Base-by-base conservation (phyloP, 2,797 vertebrate genomes). In the Anolis apletophallus region DNA sequence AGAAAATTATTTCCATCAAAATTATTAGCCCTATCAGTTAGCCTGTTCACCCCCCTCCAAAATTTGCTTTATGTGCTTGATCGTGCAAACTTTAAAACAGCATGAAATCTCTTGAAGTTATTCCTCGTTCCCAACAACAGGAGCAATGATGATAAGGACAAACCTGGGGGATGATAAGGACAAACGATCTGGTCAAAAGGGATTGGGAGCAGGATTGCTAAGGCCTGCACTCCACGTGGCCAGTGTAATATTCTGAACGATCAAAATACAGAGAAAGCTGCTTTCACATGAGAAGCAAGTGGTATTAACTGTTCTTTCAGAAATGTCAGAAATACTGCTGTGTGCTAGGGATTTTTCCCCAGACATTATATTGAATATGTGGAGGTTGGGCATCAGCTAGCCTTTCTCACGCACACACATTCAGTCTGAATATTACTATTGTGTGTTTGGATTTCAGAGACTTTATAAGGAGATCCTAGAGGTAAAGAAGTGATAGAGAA, bases 1-100 rank as follows among this genome's bases (percentile, higher is more conserved):
- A 40, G 68, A 73, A 67, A 83, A 73, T 72, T 40, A 6, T 50
- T 85, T 80, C 52, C 32, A 32, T 85, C 67, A 59, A 61, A 73
- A 50, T 73, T 61, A 80, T 61, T 73, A 72, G 78, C 78, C 54
- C 36, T 72, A 61, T 71, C 32, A 40, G 34, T 81, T 71, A 71
- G 71, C 52, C 67, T 64, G 50, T 75, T 67, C 64, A 14, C 76
- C 34, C 67, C 16, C 3, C 17, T 61, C 54, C 54, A 46, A 21
- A 61, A 46, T 59, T n/a, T 74, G 82, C 29, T 29, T 32, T 5
- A n/a, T 50, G 32, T 46, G 19, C 16, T 46, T 67, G 72, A 19
- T 75, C 40, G 32, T 75, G 17, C 72, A 84, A 64, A 50, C 71
- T 64, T 75, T 75, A 75, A 84, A 64, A 84, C 36, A 54, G 3